Conservation (phyloP, 2,888 invertebrate genomes). For the Heliconius ismenius region DNA sequence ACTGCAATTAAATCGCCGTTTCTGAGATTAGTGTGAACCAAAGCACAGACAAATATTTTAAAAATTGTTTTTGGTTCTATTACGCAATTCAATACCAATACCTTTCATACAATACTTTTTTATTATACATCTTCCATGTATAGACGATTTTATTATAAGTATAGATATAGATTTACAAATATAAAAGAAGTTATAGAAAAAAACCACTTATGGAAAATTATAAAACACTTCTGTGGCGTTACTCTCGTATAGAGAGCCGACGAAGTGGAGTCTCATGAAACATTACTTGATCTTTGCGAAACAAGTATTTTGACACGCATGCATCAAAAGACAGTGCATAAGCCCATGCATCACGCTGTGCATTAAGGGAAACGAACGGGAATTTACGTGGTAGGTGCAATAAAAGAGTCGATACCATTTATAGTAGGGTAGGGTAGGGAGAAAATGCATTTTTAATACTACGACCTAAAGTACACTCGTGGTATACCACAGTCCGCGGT, state of each 20-base stretch:
- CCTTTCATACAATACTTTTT: too few species aligned
- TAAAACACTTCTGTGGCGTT: neutral
- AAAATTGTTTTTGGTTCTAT: too few species aligned
- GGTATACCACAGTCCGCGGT: conserved; percentile 21
- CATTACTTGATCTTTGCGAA: conserved; percentile 15
- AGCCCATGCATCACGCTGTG: neutral
- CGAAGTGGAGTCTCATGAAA: conserved; percentile 11
- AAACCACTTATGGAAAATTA: neutral
- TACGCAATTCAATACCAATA: too few species aligned
- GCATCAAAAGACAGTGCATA: conserved; percentile 15
- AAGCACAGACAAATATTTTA: too few species aligned
- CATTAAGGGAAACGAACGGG: conserved; percentile 19
- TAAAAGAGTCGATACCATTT: conserved; percentile 17
- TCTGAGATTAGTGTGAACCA: too few species aligned
- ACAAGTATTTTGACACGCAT: conserved; percentile 16
- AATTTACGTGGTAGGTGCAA: neutral
- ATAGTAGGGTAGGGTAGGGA: conserved; percentile 5
- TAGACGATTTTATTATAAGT: too few species aligned
- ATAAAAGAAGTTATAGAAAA: neutral
- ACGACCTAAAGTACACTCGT: conserved; percentile 10
- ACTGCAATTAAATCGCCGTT: too few species aligned
- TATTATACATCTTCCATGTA: too few species aligned
- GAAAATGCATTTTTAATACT: conserved; percentile 11
- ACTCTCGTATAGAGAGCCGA: neutral
- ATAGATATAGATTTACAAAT: neutral